Conservation (phyloP, 2,888 invertebrate species). For the Himalopsyche anomala region DNA sequence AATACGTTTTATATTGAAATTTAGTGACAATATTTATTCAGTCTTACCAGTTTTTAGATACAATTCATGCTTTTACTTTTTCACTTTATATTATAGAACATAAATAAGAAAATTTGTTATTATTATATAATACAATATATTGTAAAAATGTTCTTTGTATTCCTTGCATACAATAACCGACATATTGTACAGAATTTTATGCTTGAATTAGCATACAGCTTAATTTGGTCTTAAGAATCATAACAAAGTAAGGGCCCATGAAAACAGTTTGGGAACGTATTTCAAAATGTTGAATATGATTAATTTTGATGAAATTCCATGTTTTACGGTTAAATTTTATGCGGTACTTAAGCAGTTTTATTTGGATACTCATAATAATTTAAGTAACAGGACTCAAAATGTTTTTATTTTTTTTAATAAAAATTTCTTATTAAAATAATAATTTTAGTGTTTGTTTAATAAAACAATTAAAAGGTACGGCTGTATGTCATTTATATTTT, state of each 20-base stretch:
- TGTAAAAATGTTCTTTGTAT: too few species aligned
- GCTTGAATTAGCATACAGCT: conserved; percentile 9
- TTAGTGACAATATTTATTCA: too few species aligned
- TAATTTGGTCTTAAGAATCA: conserved; percentile 31
- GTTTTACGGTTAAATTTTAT: conserved; percentile 1
- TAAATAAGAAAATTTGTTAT: too few species aligned
- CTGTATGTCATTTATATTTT: too few species aligned
- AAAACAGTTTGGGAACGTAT: conserved; percentile 4
- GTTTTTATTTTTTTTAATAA: background rate
- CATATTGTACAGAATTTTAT: conserved; percentile 27
- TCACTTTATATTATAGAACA: too few species aligned
- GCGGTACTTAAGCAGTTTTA: conserved; percentile 6
- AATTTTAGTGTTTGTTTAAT: background rate
- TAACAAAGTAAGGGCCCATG: conserved; percentile 12
- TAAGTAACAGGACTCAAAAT: background rate
- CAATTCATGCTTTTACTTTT: too few species aligned
- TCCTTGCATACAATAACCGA: background rate
- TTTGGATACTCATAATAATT: conserved; percentile 29
- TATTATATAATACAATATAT: too few species aligned
- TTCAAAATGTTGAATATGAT: conserved; percentile 34
- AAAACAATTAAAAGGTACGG: too few species aligned
- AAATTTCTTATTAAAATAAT: background rate
- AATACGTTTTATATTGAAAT: too few species aligned
- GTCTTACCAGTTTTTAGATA: too few species aligned
- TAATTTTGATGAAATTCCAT: conserved; percentile 34